Percentiles rank a stretch among this genome's conserved stretches.
Evolutionary conservation across 23 tunicate species (phyloP).

Genomic region (Styela plicata): DNA sequence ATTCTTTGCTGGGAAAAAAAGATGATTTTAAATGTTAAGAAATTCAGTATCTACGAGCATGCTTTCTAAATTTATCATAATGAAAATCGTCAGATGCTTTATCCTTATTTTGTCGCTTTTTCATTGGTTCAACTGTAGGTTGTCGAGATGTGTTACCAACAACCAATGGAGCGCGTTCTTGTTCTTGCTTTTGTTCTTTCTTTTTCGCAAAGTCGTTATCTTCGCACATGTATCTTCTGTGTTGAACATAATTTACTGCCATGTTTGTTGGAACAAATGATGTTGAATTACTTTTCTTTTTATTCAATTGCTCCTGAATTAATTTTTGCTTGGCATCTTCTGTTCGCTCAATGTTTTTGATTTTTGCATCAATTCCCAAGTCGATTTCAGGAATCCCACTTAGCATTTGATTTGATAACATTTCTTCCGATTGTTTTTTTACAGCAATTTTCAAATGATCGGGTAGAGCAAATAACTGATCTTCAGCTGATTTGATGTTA

Average conservation of each 20-base stretch:
- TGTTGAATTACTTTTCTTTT: slow-evolving; percentile 57
- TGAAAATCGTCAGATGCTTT: slow-evolving; percentile 78
- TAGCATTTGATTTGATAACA: slow-evolving; percentile 95
- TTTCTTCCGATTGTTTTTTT: slow-evolving; percentile 73
- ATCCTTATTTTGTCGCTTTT: slow-evolving; percentile 33
- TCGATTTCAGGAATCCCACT: slow-evolving; percentile 98
- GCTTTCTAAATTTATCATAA: slow-evolving; percentile 82
- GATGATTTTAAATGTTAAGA: too few species aligned
- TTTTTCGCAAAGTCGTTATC: slow-evolving; percentile 33
- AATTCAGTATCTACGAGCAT: slow-evolving; percentile 43
- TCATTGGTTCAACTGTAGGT: slow-evolving; percentile 29
- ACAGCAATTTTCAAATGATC: slow-evolving; percentile 67
- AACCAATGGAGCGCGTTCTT: slow-evolving; percentile 51
- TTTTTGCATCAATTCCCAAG: slow-evolving; percentile 87
- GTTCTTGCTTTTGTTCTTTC: slow-evolving; percentile 41
- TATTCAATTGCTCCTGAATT: slow-evolving; percentile 41
- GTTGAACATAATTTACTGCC: slow-evolving; percentile 94
- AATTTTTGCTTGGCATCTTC: slow-evolving; percentile 89
- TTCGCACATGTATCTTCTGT: slow-evolving; percentile 54
- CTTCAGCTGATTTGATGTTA: slow-evolving; percentile 68
- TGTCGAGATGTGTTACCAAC: slow-evolving; percentile 64
- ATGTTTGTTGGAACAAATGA: slow-evolving; percentile 84
- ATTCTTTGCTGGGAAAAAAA: too few species aligned
- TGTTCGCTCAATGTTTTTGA: slow-evolving; percentile 92
- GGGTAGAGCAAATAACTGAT: slow-evolving; percentile 72